Percentiles rank a stretch among this genome's conserved stretches.
Conservation (phyloP, 2,888 invertebrate genomes). For the Erebia ligea region DNA sequence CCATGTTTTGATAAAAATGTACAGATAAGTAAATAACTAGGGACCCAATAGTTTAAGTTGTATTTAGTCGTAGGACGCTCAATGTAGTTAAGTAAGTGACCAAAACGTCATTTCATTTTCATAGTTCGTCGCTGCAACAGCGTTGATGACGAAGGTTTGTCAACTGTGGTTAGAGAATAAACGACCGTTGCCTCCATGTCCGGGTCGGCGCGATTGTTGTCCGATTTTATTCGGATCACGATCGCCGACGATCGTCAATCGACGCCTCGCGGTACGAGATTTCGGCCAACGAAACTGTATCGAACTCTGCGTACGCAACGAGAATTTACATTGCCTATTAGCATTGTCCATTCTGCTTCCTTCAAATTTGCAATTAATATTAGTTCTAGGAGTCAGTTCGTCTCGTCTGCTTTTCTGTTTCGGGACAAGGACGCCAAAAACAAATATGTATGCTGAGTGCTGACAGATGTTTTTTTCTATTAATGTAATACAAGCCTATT, state of each 20-base stretch:
- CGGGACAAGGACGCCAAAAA: constrained; percentile 35
- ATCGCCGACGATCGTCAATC: constrained; percentile 59
- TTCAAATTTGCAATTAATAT: constrained; percentile 66
- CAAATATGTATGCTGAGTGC: too few relatives aligned
- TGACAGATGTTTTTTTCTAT: background rate
- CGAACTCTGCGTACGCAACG: constrained; percentile 50
- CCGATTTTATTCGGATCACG: constrained; percentile 61
- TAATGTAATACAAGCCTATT: too few relatives aligned
- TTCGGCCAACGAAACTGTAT: constrained; percentile 66
- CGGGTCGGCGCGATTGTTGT: constrained; percentile 61
- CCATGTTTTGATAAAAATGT: too few relatives aligned
- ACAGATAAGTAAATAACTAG: too few relatives aligned
- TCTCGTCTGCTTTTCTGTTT: constrained; percentile 58
- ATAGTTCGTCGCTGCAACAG: background rate
- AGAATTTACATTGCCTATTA: constrained; percentile 56
- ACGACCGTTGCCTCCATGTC: constrained; percentile 45
- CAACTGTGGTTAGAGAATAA: background rate
- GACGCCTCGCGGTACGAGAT: constrained; percentile 69
- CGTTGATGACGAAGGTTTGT: background rate
- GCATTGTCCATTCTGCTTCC: constrained; percentile 49
- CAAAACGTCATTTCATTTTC: background rate
- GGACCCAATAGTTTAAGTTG: too few relatives aligned
- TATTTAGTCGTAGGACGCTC: too few relatives aligned
- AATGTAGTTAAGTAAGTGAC: background rate
- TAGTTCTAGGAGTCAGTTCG: constrained; percentile 68